Conservation (phyloP, 2,888 invertebrate species). For the Heliconius sara region DNA sequence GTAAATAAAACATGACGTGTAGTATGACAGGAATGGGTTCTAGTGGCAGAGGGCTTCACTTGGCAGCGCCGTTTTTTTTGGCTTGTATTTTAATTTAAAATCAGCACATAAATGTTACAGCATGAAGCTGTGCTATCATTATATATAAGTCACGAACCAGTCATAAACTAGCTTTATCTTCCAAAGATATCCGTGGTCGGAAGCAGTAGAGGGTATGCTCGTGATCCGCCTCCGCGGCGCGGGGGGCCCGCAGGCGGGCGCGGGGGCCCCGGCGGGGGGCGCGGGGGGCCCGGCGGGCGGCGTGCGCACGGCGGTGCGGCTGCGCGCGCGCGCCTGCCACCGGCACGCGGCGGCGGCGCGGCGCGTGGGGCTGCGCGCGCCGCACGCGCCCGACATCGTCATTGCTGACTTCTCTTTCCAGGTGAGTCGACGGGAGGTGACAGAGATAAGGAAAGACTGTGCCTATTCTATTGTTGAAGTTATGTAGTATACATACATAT, state of each 20-base stretch:
- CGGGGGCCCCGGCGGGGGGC: constrained; percentile 38
- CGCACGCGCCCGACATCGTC: constrained; percentile 63
- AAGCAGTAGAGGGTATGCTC: constrained; percentile 80
- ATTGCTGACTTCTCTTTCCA: constrained; percentile 77
- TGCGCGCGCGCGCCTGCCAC: constrained; percentile 71
- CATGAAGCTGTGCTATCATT: no score
- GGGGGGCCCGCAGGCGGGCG: constrained; percentile 44
- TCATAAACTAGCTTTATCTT: background rate
- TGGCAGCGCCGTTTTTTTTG: no score
- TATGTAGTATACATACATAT: no score
- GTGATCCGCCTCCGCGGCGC: constrained; percentile 72
- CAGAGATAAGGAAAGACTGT: no score
- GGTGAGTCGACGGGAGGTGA: constrained; percentile 49
- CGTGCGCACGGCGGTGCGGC: constrained; percentile 68
- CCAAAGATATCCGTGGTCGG: constrained; percentile 75
- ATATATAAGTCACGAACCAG: no score
- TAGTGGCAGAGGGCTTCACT: no score
- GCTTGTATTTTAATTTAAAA: no score
- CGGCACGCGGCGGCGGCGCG: constrained; percentile 70
- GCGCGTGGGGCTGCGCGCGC: constrained; percentile 60
- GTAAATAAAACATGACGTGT: no score
- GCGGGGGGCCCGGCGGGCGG: constrained; percentile 56
- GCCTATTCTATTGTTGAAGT: no score
- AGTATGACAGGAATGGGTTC: no score
- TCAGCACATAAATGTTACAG: no score